Evolutionary conservation across 1,140 invertebrate genomes (phyloP).

Genomic region (Proctacanthus coquilletti): DNA sequence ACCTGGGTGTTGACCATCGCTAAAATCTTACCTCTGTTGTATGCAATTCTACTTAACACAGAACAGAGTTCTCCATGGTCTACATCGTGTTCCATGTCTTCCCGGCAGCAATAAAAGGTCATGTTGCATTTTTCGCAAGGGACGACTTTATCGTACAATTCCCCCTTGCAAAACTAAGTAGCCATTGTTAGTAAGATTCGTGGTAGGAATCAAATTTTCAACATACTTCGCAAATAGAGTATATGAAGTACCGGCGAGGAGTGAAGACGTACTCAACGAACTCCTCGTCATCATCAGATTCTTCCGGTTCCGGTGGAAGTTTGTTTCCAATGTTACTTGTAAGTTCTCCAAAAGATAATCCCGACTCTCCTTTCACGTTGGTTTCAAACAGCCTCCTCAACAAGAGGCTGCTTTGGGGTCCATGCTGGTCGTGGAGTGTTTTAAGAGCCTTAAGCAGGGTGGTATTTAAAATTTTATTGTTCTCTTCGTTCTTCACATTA

Average conservation of each 20-base stretch:
- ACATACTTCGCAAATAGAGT: slow-evolving; percentile 23
- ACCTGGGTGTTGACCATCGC: background rate
- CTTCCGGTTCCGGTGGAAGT: too few relatives aligned
- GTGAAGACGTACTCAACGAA: slow-evolving; percentile 27
- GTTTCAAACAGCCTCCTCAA: too few relatives aligned
- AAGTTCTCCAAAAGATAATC: too few relatives aligned
- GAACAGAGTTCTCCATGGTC: slow-evolving; percentile 34
- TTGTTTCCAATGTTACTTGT: too few relatives aligned
- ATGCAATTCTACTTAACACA: slow-evolving; percentile 18
- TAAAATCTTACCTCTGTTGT: slow-evolving; percentile 13
- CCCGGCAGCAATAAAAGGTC: slow-evolving; percentile 35
- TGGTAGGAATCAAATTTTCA: background rate
- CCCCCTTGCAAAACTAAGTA: slow-evolving; percentile 18
- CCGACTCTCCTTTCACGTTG: too few relatives aligned
- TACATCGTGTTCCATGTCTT: slow-evolving; percentile 32
- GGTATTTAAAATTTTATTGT: too few relatives aligned
- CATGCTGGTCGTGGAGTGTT: too few relatives aligned
- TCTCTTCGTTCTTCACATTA: too few relatives aligned
- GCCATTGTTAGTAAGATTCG: background rate
- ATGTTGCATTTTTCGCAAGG: slow-evolving; percentile 34
- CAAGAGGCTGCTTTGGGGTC: too few relatives aligned
- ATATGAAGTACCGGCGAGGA: slow-evolving; percentile 23
- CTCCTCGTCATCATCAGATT: slow-evolving; percentile 14
- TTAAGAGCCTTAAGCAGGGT: too few relatives aligned
- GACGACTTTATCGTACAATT: slow-evolving; percentile 12